phyloP scores from a whole-genome alignment of 2,797 vertebrate species.

The Vespertilio murinus region DNA sequence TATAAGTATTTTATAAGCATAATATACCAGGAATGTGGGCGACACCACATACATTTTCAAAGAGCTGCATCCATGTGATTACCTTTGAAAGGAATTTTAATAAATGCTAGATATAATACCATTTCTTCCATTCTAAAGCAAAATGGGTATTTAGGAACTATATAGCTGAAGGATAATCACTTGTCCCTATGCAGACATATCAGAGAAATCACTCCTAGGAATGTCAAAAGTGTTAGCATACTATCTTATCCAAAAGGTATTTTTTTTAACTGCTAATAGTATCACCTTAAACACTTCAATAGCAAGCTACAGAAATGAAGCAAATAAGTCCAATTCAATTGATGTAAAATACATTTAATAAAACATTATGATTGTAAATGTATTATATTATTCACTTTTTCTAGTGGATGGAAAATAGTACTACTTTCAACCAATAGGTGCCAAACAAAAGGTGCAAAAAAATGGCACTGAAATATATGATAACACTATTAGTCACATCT shows the following conservation, averaged over 20 bases:
- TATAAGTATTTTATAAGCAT: background rate
- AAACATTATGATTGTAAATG: slow-evolving; percentile 72
- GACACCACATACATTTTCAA: background rate
- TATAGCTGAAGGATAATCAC: background rate
- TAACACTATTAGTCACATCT: slow-evolving; percentile 77
- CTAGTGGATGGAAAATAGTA: slow-evolving; percentile 77
- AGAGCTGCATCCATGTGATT: background rate
- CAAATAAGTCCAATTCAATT: slow-evolving; percentile 70
- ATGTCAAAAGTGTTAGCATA: slow-evolving; percentile 47
- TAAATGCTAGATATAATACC: background rate
- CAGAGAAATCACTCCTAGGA: slow-evolving; percentile 55
- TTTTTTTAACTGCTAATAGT: slow-evolving; percentile 73
- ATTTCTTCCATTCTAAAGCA: background rate
- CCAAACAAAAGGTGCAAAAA: slow-evolving; percentile 76
- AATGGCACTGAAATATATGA: slow-evolving; percentile 78
- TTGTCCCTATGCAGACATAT: slow-evolving; percentile 46
- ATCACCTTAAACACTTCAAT: slow-evolving; percentile 69
- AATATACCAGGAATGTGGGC: background rate
- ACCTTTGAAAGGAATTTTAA: background rate
- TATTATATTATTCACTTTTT: slow-evolving; percentile 71
- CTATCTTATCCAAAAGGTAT: slow-evolving; percentile 62
- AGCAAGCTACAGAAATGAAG: slow-evolving; percentile 45
- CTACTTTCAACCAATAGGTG: slow-evolving; percentile 63
- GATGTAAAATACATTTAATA: slow-evolving; percentile 72
- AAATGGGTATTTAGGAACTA: background rate